These are phyloP conservation scores for Drosophila triauraria DNA, from an alignment of 1,140 invertebrate genomes.

Conservation along the genomic window DNA sequence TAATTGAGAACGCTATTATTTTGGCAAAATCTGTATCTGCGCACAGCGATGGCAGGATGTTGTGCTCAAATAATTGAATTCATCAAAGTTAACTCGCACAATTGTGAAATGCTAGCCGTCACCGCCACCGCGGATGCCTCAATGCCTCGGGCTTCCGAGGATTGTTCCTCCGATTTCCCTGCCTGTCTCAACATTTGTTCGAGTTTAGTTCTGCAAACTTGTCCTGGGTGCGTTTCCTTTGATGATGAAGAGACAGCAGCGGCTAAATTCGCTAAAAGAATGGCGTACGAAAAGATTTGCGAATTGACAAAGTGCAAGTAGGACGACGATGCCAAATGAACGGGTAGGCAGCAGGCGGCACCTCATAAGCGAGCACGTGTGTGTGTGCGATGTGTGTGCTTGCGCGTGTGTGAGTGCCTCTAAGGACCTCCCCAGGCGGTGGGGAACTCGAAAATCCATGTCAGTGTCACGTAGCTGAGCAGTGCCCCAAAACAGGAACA, in stretches of 20 bases:
- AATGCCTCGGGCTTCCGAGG: slow-evolving; percentile 22
- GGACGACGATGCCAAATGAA: slow-evolving; percentile 38
- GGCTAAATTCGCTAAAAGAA: slow-evolving; percentile 47
- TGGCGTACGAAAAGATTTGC: slow-evolving; percentile 79
- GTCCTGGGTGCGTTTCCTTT: slow-evolving; percentile 48
- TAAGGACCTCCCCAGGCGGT: slow-evolving; percentile 69
- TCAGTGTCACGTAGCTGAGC: slow-evolving; percentile 78
- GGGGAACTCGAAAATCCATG: slow-evolving; percentile 82
- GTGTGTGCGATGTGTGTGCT: not conserved
- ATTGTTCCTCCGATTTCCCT: slow-evolving; percentile 23
- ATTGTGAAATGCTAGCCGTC: slow-evolving; percentile 57
- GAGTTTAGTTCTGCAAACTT: slow-evolving; percentile 71
- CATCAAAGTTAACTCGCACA: slow-evolving; percentile 83
- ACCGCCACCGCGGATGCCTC: slow-evolving; percentile 18
- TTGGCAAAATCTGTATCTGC: slow-evolving; percentile 4
- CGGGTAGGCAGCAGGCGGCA: slow-evolving; percentile 44
- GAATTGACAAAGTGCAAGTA: slow-evolving; percentile 81
- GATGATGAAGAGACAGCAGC: slow-evolving; percentile 54
- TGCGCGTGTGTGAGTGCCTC: slow-evolving; percentile 29
- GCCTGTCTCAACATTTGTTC: slow-evolving; percentile 54
- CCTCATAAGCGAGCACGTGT: slow-evolving; percentile 39
- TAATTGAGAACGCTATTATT: slow-evolving; percentile 6
- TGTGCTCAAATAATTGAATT: slow-evolving; percentile 78
- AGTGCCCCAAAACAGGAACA: slow-evolving; percentile 61
- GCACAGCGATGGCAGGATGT: slow-evolving; percentile 26